Evolutionary conservation across 2,888 invertebrate genomes (phyloP), one percentile per base, ranked within the genome.

Genomic region (Caenorhabditis macrosperma): DNA sequence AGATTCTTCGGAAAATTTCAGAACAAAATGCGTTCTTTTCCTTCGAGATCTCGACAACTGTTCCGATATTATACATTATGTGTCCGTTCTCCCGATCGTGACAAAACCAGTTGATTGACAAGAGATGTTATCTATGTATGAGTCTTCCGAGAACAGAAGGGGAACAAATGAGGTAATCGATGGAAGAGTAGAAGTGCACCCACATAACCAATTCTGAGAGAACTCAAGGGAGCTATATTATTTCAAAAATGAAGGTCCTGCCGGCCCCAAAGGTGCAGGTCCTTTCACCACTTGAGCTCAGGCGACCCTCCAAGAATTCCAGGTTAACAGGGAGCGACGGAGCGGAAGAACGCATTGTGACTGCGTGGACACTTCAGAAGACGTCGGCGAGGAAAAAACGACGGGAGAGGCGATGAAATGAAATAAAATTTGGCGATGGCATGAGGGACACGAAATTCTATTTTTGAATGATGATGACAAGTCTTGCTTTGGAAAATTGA

Each of bases 381-480:
- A 55, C 24, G 50, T 50, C 26, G 50, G n/a, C n/a, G n/a, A n/a
- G n/a, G 28, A 46, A 35, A 55, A 64, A 35, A 38, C 28, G 41
- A 26, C 17, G 55, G 48, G 33, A 6, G 9, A 30, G 12, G 61
- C 10, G 41, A 64, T 38, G 64, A 57, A 57, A 74, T 64, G 74
- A 74, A 74, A 74, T 72, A 55, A 72, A 63, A 72, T 72, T 71
- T 71, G 69, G 59, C 41, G n/a, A 17, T 41, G 46, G 61, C 33
- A 63, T 12, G 28, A 0, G 57, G 38, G 50, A 38, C 61, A 60
- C n/a, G n/a, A 61, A 72, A 72, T 72, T 72, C 72, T 72, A 72
- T 72, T 72, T 57, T 63, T 57, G 72, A 72, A 60, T 69, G 69
- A 72, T 72, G 72, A 71, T 71, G 71, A 59, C 54, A 61, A 72